These are phyloP conservation scores for Cepaea hortensis DNA, from an alignment of 2,888 invertebrate genomes.

Conservation along the genomic window DNA sequence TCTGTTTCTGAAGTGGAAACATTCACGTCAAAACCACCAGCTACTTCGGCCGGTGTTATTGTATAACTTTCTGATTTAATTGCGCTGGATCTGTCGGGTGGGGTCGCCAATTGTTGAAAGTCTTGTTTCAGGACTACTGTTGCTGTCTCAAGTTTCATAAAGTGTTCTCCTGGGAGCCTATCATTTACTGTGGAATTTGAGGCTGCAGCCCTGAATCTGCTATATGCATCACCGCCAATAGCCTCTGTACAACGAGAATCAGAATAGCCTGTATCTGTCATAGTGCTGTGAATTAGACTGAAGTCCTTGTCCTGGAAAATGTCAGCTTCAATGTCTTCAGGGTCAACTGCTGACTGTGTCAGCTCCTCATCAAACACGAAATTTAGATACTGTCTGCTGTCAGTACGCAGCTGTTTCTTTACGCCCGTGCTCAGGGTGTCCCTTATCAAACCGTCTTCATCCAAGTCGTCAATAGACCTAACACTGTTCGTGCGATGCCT, in stretches of 20 bases:
- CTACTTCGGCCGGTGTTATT: background rate
- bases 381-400: slow-evolving; percentile 62
- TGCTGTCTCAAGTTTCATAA: slow-evolving; percentile 15
- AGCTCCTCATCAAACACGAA: slow-evolving; percentile 62
- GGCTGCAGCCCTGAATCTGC: background rate
- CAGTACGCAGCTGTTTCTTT: slow-evolving; percentile 59
- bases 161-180: background rate
- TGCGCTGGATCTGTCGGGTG: background rate
- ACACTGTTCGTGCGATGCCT: slow-evolving; percentile 41
- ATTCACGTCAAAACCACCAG: background rate
- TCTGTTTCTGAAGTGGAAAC: slow-evolving; percentile 31
- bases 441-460: slow-evolving; percentile 34
- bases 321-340: slow-evolving; percentile 27
- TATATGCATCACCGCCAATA: background rate
- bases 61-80: slow-evolving; percentile 29
- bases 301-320: background rate
- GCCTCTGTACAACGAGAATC: background rate
- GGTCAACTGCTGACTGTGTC: background rate
- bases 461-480: slow-evolving; percentile 47
- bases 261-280: slow-evolving; percentile 10
- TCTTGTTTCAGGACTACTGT: background rate
- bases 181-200: background rate
- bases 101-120: background rate
- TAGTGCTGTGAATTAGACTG: background rate
- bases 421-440: slow-evolving; percentile 54